Evolutionary conservation across 2,888 invertebrate species (phyloP), one percentile per base, ranked within the genome.

Genomic region (Drosophila bunnanda): DNA sequence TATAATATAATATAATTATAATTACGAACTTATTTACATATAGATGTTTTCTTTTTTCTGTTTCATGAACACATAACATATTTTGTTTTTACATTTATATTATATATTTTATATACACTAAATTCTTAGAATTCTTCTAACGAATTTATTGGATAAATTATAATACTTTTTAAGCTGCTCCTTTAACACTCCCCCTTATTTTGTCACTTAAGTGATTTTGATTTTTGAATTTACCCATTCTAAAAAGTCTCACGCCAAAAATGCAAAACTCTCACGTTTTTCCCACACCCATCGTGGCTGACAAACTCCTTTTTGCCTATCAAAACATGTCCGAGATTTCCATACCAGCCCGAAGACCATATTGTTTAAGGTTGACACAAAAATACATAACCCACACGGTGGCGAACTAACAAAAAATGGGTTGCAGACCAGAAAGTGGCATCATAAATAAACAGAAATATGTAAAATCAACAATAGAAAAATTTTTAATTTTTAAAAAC

Each of bases 401-500:
- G n/a, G 17, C 17, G 22, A 46, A 54, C 43, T 46, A 61, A 38
- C 54, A 56, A 74, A 79, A 70, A 76, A 66, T 73, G 76, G 59
- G 28, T 28, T 7, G 20, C n/a, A 15, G 13, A 72, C 57, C 62
- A 65, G 46, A 61, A 62, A 68, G 75, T 67, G 56, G 58, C 48
- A 30, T 62, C 73, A 64, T 78, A 79, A 86, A 68, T 80, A 80
- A 85, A 85, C 87, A 88, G 75, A 79, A 83, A 88, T 81, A 87
- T 88, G 84, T 77, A 86, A 85, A 81, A 83, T 77, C 69, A 88
- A 86, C 87, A 87, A 60, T 76, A 57, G n/a, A n/a, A n/a, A n/a
- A n/a, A n/a, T n/a, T n/a, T 17, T 70, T 64, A 69, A 74, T 69
- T 80, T 80, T 80, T 74, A 67, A 79, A 84, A 85, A 85, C 54